Conservation (phyloP, 1,140 invertebrate genomes). For the Rhagoletis zephyria region DNA sequence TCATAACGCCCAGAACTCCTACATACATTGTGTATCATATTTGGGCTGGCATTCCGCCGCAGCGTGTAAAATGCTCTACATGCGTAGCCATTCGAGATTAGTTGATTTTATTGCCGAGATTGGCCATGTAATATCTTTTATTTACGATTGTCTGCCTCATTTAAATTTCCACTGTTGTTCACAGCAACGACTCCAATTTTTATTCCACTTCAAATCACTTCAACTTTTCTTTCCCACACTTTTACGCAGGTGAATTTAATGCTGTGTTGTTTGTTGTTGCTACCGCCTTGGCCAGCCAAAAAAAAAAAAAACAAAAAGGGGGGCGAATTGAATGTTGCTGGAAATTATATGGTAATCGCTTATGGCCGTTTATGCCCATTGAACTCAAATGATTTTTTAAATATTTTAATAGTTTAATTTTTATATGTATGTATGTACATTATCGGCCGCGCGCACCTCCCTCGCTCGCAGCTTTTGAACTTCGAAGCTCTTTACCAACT, state of each 20-base stretch:
- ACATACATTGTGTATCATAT: not conserved
- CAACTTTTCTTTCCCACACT: slow-evolving; percentile 70
- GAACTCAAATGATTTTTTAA: slow-evolving; percentile 18
- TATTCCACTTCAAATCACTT: slow-evolving; percentile 56
- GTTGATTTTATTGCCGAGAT: slow-evolving; percentile 70
- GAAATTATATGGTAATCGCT: slow-evolving; percentile 25
- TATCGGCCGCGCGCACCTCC: not conserved
- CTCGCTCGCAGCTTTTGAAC: too few species aligned
- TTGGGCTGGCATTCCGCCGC: not conserved
- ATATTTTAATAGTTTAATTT: slow-evolving; percentile 52
- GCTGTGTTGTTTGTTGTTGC: not conserved
- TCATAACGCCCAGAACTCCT: not conserved
- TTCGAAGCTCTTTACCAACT: not conserved
- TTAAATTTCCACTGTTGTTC: slow-evolving; percentile 67
- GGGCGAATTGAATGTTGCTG: not conserved
- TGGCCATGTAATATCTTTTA: slow-evolving; percentile 70
- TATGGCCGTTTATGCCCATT: not conserved
- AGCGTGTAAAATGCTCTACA: slow-evolving; percentile 31
- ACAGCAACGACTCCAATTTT: not conserved
- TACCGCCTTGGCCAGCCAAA: not conserved
- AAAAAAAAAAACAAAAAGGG: too few species aligned
- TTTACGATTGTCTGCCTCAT: slow-evolving; percentile 71
- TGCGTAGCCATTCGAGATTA: slow-evolving; percentile 64
- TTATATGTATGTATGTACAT: not conserved
- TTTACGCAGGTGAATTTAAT: slow-evolving; percentile 60